phyloP scores from a whole-genome alignment of 2,113 vertebrate genomes.

The Thamnaconus septentrionalis region DNA sequence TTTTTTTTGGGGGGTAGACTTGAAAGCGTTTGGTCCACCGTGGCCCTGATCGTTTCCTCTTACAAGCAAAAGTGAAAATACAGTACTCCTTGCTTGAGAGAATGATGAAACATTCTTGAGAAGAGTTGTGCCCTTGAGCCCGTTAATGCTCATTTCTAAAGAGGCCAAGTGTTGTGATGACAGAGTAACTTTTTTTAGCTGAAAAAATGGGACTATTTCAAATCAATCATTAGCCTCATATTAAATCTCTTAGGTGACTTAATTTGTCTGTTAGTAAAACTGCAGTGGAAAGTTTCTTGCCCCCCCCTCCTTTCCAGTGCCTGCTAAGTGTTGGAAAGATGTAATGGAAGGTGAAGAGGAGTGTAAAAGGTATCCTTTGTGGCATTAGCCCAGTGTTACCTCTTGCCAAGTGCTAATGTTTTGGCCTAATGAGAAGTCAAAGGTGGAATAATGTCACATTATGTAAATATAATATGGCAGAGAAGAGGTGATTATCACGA shows the following conservation, averaged over 20 bases:
- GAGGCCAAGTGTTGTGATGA: slow-evolving; percentile 1
- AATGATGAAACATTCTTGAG: slow-evolving; percentile 35
- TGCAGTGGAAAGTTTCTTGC: background rate
- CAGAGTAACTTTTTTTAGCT: background rate
- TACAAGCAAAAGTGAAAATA: slow-evolving; percentile 13
- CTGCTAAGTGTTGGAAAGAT: slow-evolving; percentile 26
- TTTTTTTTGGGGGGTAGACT: slow-evolving; percentile 23
- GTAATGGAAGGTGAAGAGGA: slow-evolving; percentile 40
- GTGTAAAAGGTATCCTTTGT: slow-evolving; percentile 44
- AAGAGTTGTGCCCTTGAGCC: slow-evolving; percentile 50
- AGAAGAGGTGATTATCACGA: slow-evolving; percentile 46
- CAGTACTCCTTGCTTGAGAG: slow-evolving; percentile 22
- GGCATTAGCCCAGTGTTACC: slow-evolving; percentile 28
- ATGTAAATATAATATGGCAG: slow-evolving; percentile 61
- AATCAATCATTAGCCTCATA: slow-evolving; percentile 36
- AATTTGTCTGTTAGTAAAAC: slow-evolving; percentile 31
- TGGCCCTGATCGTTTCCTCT: slow-evolving; percentile 34
- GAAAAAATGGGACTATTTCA: slow-evolving; percentile 34
- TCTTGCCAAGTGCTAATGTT: slow-evolving; percentile 51
- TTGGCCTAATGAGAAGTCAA: slow-evolving; percentile 54
- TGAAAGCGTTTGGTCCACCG: slow-evolving; percentile 31
- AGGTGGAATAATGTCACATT: slow-evolving; percentile 60
- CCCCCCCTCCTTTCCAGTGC: background rate
- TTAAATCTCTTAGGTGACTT: slow-evolving; percentile 23
- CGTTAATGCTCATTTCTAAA: slow-evolving; percentile 35